These are phyloP conservation scores for Leucoma salicis DNA, from an alignment of 2,888 invertebrate species.

Conservation along the genomic window DNA sequence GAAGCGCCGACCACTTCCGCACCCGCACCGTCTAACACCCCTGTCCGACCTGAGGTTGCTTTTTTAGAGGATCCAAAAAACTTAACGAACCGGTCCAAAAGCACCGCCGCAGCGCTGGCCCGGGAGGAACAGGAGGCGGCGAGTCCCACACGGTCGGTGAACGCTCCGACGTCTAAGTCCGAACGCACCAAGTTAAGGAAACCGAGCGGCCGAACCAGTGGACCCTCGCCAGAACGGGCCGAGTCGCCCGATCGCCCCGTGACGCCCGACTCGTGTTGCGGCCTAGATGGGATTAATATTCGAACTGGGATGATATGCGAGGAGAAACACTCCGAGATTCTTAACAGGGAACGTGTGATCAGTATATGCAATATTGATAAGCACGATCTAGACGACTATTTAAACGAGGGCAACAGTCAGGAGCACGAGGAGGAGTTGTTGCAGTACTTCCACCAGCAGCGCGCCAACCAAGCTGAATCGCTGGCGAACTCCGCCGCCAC, in stretches of 20 bases:
- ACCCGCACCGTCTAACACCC: conserved; percentile 38
- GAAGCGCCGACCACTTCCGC: conserved; percentile 39
- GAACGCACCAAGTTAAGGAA: conserved; percentile 44
- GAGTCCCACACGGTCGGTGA: conserved; percentile 78
- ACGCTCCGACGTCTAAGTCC: conserved; percentile 75
- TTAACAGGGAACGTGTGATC: conserved; percentile 86
- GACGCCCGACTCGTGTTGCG: conserved; percentile 77
- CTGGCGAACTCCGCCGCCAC: conserved; percentile 25
- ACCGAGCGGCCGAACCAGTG: conserved; percentile 48
- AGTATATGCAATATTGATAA: conserved; percentile 90
- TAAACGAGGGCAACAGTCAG: conserved; percentile 88
- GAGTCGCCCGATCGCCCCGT: conserved; percentile 57
- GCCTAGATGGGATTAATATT: conserved; percentile 71
- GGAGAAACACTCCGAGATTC: conserved; percentile 77
- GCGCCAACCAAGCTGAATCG: conserved; percentile 46
- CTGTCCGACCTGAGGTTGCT: conserved; percentile 63
- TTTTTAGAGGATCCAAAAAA: conserved; percentile 82
- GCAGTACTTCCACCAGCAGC: conserved; percentile 88
- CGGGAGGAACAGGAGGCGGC: conserved; percentile 78
- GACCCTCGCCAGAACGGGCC: conserved; percentile 58
- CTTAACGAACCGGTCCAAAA: conserved; percentile 81
- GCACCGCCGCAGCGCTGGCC: conserved; percentile 82
- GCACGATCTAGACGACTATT: conserved; percentile 90
- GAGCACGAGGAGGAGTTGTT: conserved; percentile 93
- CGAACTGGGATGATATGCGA: conserved; percentile 72